Conservation (phyloP, 2,113 vertebrate genomes). For the Dasyornis broadbenti region DNA sequence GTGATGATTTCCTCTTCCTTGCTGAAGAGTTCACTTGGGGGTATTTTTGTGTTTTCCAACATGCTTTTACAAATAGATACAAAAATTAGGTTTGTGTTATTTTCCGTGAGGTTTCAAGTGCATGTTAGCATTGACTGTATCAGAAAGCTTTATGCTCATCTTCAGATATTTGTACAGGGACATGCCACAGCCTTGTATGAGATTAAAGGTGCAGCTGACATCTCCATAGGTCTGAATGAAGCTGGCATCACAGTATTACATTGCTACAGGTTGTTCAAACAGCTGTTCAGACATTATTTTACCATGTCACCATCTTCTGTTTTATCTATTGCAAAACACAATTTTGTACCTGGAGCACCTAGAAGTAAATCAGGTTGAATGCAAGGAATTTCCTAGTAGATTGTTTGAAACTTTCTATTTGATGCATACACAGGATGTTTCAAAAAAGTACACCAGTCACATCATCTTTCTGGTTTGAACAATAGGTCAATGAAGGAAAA, state of each 20-base stretch:
- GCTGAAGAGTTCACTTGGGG: background rate
- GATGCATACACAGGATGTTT: background rate
- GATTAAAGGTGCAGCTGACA: background rate
- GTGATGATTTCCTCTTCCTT: background rate
- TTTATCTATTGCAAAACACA: background rate
- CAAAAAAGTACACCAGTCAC: background rate
- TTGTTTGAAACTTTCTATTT: background rate
- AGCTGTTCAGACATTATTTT: background rate
- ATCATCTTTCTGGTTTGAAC: background rate
- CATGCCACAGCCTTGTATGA: background rate
- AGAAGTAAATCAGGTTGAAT: background rate
- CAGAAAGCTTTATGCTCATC: background rate
- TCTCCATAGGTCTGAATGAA: background rate
- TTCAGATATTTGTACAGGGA: background rate
- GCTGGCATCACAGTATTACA: background rate
- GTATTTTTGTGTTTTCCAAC: background rate
- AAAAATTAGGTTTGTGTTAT: background rate
- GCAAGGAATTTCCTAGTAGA: background rate
- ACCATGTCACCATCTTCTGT: background rate
- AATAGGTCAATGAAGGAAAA: background rate
- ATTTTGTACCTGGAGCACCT: background rate
- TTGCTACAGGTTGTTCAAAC: background rate
- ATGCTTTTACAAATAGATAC: background rate
- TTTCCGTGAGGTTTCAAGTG: background rate
- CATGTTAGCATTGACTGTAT: background rate